These are phyloP conservation scores for Thymelicus lineola DNA, from an alignment of 2,888 invertebrate genomes.

Conservation along the genomic window DNA sequence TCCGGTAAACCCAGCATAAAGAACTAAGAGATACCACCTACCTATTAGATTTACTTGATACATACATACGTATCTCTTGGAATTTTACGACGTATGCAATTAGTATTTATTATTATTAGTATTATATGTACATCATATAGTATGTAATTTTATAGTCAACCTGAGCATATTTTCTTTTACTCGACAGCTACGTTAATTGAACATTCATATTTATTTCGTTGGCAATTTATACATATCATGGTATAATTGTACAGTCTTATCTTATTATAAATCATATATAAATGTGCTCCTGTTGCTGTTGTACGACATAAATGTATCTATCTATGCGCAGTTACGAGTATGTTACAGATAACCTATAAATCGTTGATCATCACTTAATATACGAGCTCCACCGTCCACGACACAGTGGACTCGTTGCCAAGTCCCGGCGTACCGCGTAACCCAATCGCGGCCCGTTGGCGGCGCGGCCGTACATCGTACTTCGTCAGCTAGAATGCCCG, in stretches of 20 bases:
- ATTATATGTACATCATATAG: background rate
- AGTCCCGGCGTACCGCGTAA: conserved; percentile 23
- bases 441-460: conserved; percentile 30
- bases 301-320: no score
- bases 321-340: no score
- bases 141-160: background rate
- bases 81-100: background rate
- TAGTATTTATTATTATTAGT: background rate
- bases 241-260: no score
- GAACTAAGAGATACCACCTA: conserved; percentile 1
- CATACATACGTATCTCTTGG: background rate
- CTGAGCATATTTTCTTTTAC: background rate
- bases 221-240: background rate
- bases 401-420: conserved; percentile 17
- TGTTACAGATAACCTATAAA: conserved; percentile 11
- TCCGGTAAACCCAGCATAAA: background rate
- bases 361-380: conserved; percentile 27
- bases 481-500: conserved; percentile 31
- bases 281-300: no score
- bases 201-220: background rate
- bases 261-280: no score
- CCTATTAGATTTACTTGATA: background rate
- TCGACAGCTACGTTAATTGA: background rate
- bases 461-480: conserved; percentile 25
- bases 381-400: conserved; percentile 11